A percentile compares a stretch with the other conserved stretches of the same genome.
phyloP scores from a whole-genome alignment of 1,140 invertebrate genomes.

The Philopotamus ludificatus region DNA sequence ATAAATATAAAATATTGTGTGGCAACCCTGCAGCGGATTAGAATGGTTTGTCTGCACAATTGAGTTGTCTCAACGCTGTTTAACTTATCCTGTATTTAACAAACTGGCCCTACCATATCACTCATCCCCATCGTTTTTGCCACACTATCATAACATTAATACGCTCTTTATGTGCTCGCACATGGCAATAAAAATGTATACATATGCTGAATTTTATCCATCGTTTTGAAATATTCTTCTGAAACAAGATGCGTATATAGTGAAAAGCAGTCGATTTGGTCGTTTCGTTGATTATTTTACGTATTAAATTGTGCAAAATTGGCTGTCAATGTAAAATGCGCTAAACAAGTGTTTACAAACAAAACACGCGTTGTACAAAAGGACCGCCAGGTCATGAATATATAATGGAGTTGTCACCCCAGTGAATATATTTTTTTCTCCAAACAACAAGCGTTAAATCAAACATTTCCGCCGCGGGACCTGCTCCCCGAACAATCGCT shows the following conservation, averaged over 20 bases:
- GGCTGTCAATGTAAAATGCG: no score
- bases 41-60: slow-evolving; percentile 26
- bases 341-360: slow-evolving; percentile 27
- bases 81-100: slow-evolving; percentile 35
- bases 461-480: slow-evolving; percentile 38
- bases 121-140: not conserved
- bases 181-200: no score
- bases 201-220: no score
- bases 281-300: no score
- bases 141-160: no score
- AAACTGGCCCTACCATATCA: not conserved
- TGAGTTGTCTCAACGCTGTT: slow-evolving; percentile 38
- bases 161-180: no score
- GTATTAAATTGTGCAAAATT: no score
- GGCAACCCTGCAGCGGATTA: slow-evolving; percentile 4
- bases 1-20: no score
- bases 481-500: slow-evolving; percentile 28
- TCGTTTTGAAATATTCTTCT: no score
- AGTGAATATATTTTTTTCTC: slow-evolving; percentile 21
- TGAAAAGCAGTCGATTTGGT: no score
- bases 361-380: slow-evolving; percentile 17
- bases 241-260: no score
- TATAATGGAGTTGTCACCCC: slow-evolving; percentile 23
- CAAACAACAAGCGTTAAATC: slow-evolving; percentile 33
- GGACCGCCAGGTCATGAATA: slow-evolving; percentile 21